A percentile compares a stretch with the other conserved stretches of the same genome.
phyloP scores from a whole-genome alignment of 1,140 invertebrate species.

The Panulirus ornatus region DNA sequence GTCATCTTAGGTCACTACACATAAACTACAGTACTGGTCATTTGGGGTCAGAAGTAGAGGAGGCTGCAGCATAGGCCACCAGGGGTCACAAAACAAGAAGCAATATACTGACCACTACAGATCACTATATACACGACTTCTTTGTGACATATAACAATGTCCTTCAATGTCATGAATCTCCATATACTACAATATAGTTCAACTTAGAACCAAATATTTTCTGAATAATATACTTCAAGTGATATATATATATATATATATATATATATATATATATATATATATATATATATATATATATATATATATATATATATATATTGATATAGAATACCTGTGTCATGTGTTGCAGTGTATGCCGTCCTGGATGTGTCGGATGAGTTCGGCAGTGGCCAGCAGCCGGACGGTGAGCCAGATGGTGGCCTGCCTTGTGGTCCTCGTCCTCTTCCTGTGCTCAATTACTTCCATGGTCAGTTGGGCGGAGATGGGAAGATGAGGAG shows the following conservation, averaged over 20 bases:
- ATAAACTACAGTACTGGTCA: no score
- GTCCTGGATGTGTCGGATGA: slow-evolving; percentile 6
- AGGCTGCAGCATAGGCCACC: no score
- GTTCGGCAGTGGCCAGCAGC: slow-evolving; percentile 27
- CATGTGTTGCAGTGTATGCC: slow-evolving; percentile 62
- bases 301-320: neutral
- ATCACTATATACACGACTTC: no score
- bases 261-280: slow-evolving; percentile 13
- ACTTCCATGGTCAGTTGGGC: slow-evolving; percentile 49
- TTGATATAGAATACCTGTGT: no score
- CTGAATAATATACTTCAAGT: neutral
- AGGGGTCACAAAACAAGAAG: no score
- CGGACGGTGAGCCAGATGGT: slow-evolving; percentile 65
- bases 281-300: neutral
- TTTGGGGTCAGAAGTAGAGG: no score
- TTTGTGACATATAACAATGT: no score
- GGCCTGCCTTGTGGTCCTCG: slow-evolving; percentile 41
- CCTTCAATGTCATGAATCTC: no score
- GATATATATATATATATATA: slow-evolving; percentile 17
- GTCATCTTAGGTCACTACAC: no score
- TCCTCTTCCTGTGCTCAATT: slow-evolving; percentile 66
- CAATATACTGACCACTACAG: no score
- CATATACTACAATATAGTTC: no score
- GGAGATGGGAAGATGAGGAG: neutral
- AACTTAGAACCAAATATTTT: no score